Conservation (phyloP, 1,140 invertebrate genomes). For the Forficula auricularia region DNA sequence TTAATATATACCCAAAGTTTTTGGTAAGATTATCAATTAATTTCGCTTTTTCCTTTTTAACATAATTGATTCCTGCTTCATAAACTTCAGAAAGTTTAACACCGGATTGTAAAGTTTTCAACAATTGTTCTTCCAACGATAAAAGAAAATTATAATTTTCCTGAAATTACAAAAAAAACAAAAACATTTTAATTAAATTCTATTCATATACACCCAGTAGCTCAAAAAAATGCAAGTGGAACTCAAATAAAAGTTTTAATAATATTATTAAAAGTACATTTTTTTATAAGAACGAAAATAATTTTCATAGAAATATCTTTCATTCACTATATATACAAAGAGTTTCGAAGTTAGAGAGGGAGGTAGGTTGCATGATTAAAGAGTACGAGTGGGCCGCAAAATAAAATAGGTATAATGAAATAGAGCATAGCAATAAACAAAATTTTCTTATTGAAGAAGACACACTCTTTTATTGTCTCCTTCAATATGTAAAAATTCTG, state of each 20-base stretch:
- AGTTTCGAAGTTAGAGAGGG: too few relatives aligned
- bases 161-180: slow-evolving; percentile 30
- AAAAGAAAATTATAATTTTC: slow-evolving; percentile 88
- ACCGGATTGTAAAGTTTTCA: slow-evolving; percentile 69
- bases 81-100: slow-evolving; percentile 78
- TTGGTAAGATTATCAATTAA: slow-evolving; percentile 86
- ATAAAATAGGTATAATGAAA: too few relatives aligned
- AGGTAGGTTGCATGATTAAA: too few relatives aligned
- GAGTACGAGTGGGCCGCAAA: too few relatives aligned
- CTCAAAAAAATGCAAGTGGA: slow-evolving; percentile 1
- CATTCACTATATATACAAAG: too few relatives aligned
- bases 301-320: too few relatives aligned
- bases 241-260: neutral
- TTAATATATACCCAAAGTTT: slow-evolving; percentile 55
- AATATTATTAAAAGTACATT: neutral
- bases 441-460: too few relatives aligned
- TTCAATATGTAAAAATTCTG: too few relatives aligned
- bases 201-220: slow-evolving; percentile 7
- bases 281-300: too few relatives aligned
- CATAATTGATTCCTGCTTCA: slow-evolving; percentile 58
- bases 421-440: too few relatives aligned
- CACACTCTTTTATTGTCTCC: too few relatives aligned
- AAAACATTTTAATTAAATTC: too few relatives aligned
- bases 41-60: slow-evolving; percentile 74
- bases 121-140: slow-evolving; percentile 77